Percentiles rank a stretch among this genome's conserved stretches.
These are phyloP conservation scores for Drosophila paramelanica DNA, from an alignment of 2,888 invertebrate genomes.

Conservation along the genomic window DNA sequence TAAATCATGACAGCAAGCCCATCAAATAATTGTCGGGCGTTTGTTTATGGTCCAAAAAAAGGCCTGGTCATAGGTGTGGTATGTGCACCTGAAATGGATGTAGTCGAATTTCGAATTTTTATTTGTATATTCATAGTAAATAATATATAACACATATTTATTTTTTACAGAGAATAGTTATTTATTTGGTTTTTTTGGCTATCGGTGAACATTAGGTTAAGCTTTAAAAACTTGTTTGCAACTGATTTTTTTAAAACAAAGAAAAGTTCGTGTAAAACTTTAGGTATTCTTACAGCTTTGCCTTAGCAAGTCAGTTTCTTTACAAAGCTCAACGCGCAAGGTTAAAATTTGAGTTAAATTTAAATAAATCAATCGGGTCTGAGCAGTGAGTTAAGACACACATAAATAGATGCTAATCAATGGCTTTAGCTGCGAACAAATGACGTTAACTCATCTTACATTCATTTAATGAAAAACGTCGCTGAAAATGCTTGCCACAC, in stretches of 20 bases:
- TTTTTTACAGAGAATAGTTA: too few species aligned
- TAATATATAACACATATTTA: too few species aligned
- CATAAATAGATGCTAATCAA: neutral
- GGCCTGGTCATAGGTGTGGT: too few species aligned
- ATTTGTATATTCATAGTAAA: too few species aligned
- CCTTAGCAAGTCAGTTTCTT: neutral
- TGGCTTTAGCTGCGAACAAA: neutral
- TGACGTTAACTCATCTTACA: neutral
- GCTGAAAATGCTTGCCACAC: neutral
- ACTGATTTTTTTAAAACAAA: neutral
- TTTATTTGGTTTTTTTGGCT: neutral
- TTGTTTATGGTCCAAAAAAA: neutral
- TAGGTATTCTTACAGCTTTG: neutral
- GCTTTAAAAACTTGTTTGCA: neutral
- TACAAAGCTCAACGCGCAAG: neutral
- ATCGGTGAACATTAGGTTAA: neutral
- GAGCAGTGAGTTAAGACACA: neutral
- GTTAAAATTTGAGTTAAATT: neutral
- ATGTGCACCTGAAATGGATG: too few species aligned
- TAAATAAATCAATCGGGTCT: neutral
- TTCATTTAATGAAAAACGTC: too few species aligned
- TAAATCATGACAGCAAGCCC: neutral
- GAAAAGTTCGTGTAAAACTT: neutral
- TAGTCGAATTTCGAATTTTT: too few species aligned
- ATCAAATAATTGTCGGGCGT: neutral